Percentiles rank a stretch among this genome's conserved stretches.
Conservation (phyloP, 2,797 vertebrate species). For the Neosalanx taihuensis region DNA sequence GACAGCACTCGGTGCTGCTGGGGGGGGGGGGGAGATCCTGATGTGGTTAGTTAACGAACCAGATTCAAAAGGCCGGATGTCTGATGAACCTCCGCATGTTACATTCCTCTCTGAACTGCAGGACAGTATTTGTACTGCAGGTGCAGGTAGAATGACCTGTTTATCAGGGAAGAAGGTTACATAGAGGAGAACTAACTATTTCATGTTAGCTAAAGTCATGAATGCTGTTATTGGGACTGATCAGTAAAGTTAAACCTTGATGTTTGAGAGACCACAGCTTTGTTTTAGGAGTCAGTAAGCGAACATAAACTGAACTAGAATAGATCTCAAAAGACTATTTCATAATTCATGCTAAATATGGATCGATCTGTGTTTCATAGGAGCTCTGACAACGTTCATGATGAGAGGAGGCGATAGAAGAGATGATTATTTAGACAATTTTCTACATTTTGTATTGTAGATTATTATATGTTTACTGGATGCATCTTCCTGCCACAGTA, state of each 20-base stretch:
- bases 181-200: conserved; percentile 25
- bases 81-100: neutral
- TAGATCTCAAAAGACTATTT: neutral
- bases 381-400: neutral
- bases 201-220: conserved; percentile 31
- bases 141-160: conserved; percentile 11
- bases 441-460: too few species aligned
- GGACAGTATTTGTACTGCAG: neutral
- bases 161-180: conserved; percentile 2
- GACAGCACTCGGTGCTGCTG: neutral
- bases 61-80: neutral
- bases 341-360: too few species aligned
- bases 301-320: neutral
- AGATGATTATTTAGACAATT: too few species aligned
- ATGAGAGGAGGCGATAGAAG: too few species aligned
- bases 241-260: neutral
- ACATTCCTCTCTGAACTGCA: neutral
- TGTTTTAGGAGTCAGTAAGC: neutral
- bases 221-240: neutral
- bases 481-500: neutral
- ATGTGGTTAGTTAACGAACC: neutral
- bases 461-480: too few species aligned
- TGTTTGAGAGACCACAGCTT: conserved; percentile 6
- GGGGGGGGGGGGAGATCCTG: too few species aligned
- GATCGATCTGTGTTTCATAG: neutral